A percentile compares a stretch with the other conserved stretches of the same genome.
Evolutionary conservation across 2,888 invertebrate genomes (phyloP).

Genomic region (Agrotis clavis): DNA sequence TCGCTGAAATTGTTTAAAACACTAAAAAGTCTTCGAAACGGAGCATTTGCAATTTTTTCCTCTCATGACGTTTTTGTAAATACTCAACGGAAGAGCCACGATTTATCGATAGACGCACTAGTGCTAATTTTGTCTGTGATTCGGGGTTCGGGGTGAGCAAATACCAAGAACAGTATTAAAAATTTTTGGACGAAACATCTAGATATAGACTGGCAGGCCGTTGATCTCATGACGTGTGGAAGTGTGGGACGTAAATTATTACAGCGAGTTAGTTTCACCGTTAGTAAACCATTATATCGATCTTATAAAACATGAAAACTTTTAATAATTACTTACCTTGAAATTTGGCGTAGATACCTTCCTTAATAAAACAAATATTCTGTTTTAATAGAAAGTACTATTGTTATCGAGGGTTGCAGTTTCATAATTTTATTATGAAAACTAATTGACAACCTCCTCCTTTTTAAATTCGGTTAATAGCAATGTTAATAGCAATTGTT

Average conservation of each 20-base stretch:
- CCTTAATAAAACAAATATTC: not conserved
- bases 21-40: not conserved
- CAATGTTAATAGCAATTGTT: not conserved
- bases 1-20: not conserved
- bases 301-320: slow-evolving; percentile 36
- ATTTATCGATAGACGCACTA: slow-evolving; percentile 15
- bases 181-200: slow-evolving; percentile 30
- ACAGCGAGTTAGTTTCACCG: slow-evolving; percentile 31
- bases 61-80: slow-evolving; percentile 16
- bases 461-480: not conserved
- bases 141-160: slow-evolving; percentile 29
- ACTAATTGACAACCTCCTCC: no score
- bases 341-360: not conserved
- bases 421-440: not conserved
- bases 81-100: slow-evolving; percentile 3
- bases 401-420: not conserved
- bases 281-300: slow-evolving; percentile 28
- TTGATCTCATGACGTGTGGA: slow-evolving; percentile 43
- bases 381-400: not conserved
- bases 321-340: slow-evolving; percentile 22
- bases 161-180: slow-evolving; percentile 40
- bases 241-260: slow-evolving; percentile 50
- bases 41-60: not conserved
- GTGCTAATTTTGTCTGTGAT: slow-evolving; percentile 45
- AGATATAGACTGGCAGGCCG: slow-evolving; percentile 38